These are phyloP conservation scores for Sphenopsis melanotis DNA, from an alignment of 2,797 vertebrate genomes.

Conservation along the genomic window DNA sequence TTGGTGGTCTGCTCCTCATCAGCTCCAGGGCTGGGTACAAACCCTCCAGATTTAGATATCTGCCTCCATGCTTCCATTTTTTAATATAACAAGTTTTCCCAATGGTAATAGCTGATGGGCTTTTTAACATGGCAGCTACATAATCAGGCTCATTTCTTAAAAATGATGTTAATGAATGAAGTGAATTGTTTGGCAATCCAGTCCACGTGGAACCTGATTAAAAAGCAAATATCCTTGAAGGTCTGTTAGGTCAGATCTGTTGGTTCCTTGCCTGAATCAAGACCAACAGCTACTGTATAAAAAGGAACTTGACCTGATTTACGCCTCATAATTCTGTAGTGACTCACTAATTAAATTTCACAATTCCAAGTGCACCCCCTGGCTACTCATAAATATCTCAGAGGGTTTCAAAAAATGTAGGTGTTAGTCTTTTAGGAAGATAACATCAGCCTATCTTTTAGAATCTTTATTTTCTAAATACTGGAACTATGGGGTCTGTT, in stretches of 20 bases:
- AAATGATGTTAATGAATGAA: not conserved
- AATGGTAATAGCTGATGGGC: not conserved
- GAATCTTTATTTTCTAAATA: conserved; percentile 48
- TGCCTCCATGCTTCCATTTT: not conserved
- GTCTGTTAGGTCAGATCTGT: not conserved
- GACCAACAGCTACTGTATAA: conserved; percentile 22
- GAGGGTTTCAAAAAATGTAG: conserved; percentile 14
- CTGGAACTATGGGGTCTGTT: conserved; percentile 9
- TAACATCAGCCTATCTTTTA: conserved; percentile 18
- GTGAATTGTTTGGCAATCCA: not conserved
- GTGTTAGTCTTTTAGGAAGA: conserved; percentile 41
- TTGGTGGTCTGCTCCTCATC: not conserved
- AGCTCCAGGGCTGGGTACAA: not conserved
- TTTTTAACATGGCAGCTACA: not conserved
- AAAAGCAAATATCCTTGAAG: conserved; percentile 5
- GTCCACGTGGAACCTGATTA: not conserved
- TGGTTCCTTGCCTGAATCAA: not conserved
- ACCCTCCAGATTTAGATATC: not conserved
- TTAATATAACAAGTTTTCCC: not conserved
- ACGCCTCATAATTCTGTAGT: conserved; percentile 8
- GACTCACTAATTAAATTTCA: conserved; percentile 65
- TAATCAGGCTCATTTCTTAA: not conserved
- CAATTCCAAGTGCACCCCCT: conserved; percentile 45
- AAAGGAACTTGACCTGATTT: conserved; percentile 51
- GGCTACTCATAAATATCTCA: conserved; percentile 61